These are phyloP conservation scores for Magallana ariakensis DNA, from an alignment of 1,140 invertebrate species.

Conservation along the genomic window DNA sequence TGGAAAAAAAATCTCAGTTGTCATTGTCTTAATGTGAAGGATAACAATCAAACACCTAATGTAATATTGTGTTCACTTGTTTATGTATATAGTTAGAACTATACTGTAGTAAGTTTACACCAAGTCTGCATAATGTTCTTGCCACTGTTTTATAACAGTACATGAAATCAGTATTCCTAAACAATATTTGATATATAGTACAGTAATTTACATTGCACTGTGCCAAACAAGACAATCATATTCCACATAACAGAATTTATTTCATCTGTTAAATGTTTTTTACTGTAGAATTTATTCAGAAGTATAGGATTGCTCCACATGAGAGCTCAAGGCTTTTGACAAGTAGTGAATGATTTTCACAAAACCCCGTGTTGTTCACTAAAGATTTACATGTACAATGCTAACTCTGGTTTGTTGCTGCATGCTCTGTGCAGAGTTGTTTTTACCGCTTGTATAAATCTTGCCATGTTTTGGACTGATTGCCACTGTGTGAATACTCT, in stretches of 20 bases:
- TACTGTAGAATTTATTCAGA: constrained; percentile 14
- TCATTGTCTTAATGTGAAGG: no score
- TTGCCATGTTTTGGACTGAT: neutral
- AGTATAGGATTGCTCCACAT: no score
- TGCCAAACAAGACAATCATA: neutral
- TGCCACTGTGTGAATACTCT: constrained; percentile 7
- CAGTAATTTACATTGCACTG: constrained; percentile 16
- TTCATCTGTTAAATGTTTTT: neutral
- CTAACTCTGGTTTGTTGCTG: neutral
- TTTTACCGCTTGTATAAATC: neutral
- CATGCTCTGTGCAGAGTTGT: neutral
- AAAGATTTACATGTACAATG: no score
- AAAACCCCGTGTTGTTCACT: no score
- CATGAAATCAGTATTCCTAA: neutral
- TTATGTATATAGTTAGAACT: neutral
- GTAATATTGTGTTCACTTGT: neutral
- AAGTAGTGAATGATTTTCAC: no score
- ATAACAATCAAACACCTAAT: no score
- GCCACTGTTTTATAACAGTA: neutral
- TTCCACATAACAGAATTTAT: neutral
- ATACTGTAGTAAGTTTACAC: neutral
- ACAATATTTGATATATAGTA: neutral
- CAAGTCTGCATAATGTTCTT: neutral
- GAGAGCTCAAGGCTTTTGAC: no score
- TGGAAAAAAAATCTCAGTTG: no score